These are phyloP conservation scores for Wiebesia pumilae DNA, from an alignment of 1,140 invertebrate species.

Conservation along the genomic window DNA sequence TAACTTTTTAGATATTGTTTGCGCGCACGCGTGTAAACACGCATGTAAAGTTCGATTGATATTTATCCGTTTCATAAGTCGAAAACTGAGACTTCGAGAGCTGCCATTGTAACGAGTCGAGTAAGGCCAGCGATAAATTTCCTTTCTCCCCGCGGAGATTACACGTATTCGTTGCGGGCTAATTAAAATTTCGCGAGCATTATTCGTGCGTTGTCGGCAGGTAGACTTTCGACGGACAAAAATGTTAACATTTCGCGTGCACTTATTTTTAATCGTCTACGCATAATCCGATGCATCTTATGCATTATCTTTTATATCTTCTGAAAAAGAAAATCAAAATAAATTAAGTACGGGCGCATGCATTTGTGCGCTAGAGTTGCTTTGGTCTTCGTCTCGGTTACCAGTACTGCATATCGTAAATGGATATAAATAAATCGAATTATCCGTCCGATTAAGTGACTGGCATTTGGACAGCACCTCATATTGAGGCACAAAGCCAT, in stretches of 20 bases:
- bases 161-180: neutral
- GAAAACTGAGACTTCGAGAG: neutral
- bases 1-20: neutral
- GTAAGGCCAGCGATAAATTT: neutral
- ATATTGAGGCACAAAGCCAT: constrained; percentile 1
- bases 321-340: neutral
- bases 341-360: neutral
- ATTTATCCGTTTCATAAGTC: neutral
- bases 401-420: neutral
- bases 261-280: neutral
- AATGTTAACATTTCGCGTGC: neutral
- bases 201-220: neutral
- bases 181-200: neutral
- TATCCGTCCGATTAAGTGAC: constrained; percentile 14
- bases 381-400: neutral
- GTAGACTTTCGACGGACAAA: neutral
- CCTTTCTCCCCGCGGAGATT: neutral
- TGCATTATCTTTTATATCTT: neutral
- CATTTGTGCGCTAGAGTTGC: neutral
- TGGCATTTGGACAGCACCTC: constrained; percentile 3
- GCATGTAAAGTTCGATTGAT: too few relatives aligned
- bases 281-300: neutral
- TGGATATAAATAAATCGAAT: constrained; percentile 1
- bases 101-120: too few relatives aligned
- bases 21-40: too few relatives aligned